Percentiles rank a stretch among this genome's conserved stretches.
Conservation (phyloP, 2,113 vertebrate species). For the Brachypodius melanocephalos region DNA sequence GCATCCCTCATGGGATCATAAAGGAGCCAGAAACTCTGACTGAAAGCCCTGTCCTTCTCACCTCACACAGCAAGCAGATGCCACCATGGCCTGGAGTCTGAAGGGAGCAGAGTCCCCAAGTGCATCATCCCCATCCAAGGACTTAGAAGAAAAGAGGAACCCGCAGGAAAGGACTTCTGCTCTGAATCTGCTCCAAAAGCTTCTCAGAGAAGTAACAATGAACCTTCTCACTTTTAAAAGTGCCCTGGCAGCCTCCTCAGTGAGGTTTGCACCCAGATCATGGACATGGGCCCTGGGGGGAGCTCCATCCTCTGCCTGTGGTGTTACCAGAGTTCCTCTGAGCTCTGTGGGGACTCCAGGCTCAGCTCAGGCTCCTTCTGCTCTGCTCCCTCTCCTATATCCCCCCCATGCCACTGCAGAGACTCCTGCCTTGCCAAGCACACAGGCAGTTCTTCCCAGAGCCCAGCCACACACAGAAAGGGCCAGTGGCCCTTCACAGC, state of each 20-base stretch:
- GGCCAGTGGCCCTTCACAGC: background rate
- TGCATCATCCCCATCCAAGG: background rate
- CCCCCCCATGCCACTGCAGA: background rate
- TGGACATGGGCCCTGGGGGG: background rate
- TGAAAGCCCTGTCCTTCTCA: background rate
- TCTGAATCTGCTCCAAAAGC: background rate
- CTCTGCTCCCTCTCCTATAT: background rate
- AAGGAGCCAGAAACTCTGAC: background rate
- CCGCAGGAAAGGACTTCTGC: background rate
- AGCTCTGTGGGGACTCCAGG: background rate
- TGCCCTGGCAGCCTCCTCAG: background rate
- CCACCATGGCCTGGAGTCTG: background rate
- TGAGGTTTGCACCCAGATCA: background rate
- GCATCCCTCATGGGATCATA: background rate
- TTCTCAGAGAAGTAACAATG: background rate
- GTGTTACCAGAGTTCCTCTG: background rate
- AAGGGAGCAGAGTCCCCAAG: background rate
- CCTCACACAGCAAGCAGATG: background rate
- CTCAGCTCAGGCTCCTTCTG: background rate
- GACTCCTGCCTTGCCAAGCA: background rate
- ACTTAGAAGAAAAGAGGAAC: background rate
- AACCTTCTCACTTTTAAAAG: background rate
- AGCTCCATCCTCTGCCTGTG: background rate
- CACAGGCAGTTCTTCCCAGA: background rate
- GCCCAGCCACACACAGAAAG: background rate